Conservation (phyloP, 1,140 invertebrate species). For the Panagrolaimus sp. region DNA sequence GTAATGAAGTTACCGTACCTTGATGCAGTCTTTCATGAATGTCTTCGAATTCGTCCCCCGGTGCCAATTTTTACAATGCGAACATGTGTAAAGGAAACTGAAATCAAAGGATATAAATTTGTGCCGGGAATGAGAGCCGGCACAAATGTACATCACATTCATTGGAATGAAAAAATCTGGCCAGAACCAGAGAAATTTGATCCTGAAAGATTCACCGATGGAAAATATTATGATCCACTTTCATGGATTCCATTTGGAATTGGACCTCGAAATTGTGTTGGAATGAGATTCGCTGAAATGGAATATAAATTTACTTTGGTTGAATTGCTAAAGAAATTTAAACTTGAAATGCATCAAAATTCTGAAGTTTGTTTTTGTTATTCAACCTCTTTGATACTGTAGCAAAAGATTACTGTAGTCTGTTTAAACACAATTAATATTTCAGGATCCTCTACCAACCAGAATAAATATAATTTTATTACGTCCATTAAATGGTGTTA, state of each 20-base stretch:
- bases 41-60: slow-evolving; percentile 60
- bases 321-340: not conserved
- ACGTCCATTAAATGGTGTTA: slow-evolving; percentile 9
- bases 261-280: slow-evolving; percentile 63
- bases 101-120: slow-evolving; percentile 57
- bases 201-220: slow-evolving; percentile 64
- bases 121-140: slow-evolving; percentile 65
- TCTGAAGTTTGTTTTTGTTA: slow-evolving; percentile 36
- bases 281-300: slow-evolving; percentile 18
- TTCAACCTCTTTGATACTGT: too few species aligned
- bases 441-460: not conserved
- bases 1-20: slow-evolving; percentile 58
- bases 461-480: not conserved
- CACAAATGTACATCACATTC: slow-evolving; percentile 67
- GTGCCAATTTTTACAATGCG: slow-evolving; percentile 57
- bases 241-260: slow-evolving; percentile 64
- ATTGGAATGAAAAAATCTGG: slow-evolving; percentile 66
- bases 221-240: slow-evolving; percentile 46
- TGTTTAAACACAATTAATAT: too few species aligned
- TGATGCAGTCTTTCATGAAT: slow-evolving; percentile 61
- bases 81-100: slow-evolving; percentile 35
- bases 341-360: slow-evolving; percentile 18
- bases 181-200: slow-evolving; percentile 66
- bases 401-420: too few species aligned
- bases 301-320: slow-evolving; percentile 11